Conservation (phyloP, 1,140 invertebrate genomes). For the Dreissena rostriformis region DNA sequence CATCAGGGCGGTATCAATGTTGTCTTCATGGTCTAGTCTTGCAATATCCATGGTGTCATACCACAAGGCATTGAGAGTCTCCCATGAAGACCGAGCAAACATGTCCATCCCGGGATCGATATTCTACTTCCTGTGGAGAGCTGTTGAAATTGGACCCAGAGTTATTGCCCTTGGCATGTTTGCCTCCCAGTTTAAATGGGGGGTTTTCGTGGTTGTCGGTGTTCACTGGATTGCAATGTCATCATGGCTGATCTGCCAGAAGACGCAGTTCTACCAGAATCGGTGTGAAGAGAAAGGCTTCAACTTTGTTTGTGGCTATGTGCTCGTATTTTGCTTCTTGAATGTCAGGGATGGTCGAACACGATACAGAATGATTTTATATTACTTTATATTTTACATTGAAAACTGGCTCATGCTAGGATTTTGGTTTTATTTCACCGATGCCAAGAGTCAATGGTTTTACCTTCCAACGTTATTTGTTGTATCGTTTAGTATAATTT, state of each 20-base stretch:
- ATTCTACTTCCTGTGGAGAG: conserved; percentile 84
- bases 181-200: conserved; percentile 82
- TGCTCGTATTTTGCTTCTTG: conserved; percentile 89
- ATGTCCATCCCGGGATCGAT: conserved; percentile 84
- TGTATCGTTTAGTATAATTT: conserved; percentile 67
- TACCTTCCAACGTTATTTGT: conserved; percentile 71
- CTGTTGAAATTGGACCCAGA: conserved; percentile 88
- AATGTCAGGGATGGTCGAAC: conserved; percentile 86
- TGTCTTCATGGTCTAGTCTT: conserved; percentile 89
- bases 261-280: conserved; percentile 80
- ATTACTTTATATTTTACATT: conserved; percentile 85
- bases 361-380: conserved; percentile 84
- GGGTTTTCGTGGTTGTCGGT: conserved; percentile 81
- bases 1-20: conserved; percentile 72
- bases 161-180: conserved; percentile 84
- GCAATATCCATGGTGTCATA: conserved; percentile 94
- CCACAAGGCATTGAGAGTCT: conserved; percentile 89
- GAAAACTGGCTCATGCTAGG: conserved; percentile 86
- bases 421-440: conserved; percentile 81
- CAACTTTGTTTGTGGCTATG: conserved; percentile 87
- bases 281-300: conserved; percentile 83
- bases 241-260: conserved; percentile 87
- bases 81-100: conserved; percentile 83
- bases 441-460: conserved; percentile 75
- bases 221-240: conserved; percentile 90